Conservation (phyloP, 2,113 vertebrate species). For the Tragulus kanchil region DNA sequence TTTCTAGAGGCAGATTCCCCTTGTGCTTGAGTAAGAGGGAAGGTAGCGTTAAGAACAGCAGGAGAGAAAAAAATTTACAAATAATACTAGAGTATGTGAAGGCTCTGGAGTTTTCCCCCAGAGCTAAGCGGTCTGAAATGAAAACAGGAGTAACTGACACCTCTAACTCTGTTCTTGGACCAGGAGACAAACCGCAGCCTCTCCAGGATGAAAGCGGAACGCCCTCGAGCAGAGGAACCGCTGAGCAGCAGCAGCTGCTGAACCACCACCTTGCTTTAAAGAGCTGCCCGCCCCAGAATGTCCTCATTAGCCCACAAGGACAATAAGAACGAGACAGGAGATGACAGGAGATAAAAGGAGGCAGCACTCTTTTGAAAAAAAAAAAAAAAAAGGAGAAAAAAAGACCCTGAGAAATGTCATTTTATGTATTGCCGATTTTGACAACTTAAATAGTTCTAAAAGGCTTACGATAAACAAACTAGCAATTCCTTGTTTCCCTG, state of each 20-base stretch:
- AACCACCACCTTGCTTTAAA: not conserved
- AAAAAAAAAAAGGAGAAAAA: not conserved
- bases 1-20: slow-evolving; percentile 9
- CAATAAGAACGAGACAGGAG: not conserved
- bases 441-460: slow-evolving; percentile 30
- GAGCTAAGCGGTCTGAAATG: slow-evolving; percentile 27
- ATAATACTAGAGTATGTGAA: not conserved
- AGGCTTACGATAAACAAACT: not conserved
- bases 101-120: slow-evolving; percentile 30
- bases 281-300: not conserved
- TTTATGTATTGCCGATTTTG: not conserved
- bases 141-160: not conserved
- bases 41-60: slow-evolving; percentile 20
- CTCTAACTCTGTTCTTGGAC: not conserved
- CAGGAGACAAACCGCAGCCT: not conserved
- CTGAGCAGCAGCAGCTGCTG: not conserved
- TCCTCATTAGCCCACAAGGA: not conserved
- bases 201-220: not conserved
- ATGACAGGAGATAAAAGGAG: not conserved
- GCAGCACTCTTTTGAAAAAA: slow-evolving; percentile 35
- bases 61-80: slow-evolving; percentile 13
- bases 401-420: not conserved
- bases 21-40: not conserved
- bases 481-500: not conserved
- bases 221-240: not conserved